Percentiles rank a stretch among this genome's conserved stretches.
Conservation (phyloP, 2,113 vertebrate genomes). For the Vicugna pacos region DNA sequence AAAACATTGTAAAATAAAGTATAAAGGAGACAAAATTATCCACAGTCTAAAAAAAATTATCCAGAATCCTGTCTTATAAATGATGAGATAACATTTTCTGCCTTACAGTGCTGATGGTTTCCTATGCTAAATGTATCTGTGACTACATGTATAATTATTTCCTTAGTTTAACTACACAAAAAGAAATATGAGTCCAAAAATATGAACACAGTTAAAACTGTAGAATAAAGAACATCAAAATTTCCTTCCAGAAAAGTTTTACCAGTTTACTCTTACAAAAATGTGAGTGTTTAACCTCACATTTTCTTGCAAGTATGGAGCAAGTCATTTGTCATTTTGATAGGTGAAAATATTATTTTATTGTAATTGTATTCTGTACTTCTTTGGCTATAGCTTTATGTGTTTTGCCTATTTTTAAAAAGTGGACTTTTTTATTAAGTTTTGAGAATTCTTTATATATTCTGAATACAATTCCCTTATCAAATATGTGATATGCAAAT, state of each 20-base stretch:
- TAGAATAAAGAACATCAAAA: not conserved
- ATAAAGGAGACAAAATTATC: not conserved
- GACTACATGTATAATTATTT: not conserved
- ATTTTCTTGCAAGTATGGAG: not conserved
- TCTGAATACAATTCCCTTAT: not conserved
- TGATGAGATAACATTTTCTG: not conserved
- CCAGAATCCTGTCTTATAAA: not conserved
- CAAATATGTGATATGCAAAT: constrained; percentile 19
- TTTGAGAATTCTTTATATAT: not conserved
- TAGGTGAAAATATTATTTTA: constrained; percentile 41
- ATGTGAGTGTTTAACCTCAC: not conserved
- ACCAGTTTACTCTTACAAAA: not conserved
- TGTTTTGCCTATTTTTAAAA: not conserved
- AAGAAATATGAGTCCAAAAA: not conserved
- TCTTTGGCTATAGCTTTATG: constrained; percentile 19
- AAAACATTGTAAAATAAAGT: constrained; percentile 10
- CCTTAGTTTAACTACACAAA: not conserved
- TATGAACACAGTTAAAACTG: not conserved
- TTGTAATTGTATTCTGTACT: not conserved
- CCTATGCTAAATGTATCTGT: not conserved
- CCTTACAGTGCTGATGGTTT: not conserved
- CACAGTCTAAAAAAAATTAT: not conserved
- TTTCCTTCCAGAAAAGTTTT: constrained; percentile 22
- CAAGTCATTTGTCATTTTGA: constrained; percentile 41
- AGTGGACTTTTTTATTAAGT: not conserved